Base-by-base conservation (phyloP, 2,113 vertebrate species). In the Phylloscopus trochiloides region DNA sequence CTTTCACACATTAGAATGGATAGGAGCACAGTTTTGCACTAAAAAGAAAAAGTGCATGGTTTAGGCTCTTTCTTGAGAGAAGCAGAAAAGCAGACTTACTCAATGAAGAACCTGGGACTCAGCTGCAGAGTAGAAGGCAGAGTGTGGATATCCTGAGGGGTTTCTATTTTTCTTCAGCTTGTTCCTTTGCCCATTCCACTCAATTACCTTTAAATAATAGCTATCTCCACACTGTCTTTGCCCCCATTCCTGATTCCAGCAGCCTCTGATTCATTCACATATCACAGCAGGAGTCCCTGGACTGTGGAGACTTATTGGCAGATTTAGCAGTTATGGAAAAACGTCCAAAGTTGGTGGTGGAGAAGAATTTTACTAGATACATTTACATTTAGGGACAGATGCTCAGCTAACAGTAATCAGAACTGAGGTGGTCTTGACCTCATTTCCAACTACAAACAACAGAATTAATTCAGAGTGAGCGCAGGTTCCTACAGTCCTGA, bases 131-230 rank as follows among this genome's bases (percentile, higher is more conserved):
- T 34, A 51, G 84, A 88, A 90, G 54, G 65, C 73, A 86, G 79
- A 93, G 54, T 0, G 3, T 51, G 66, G 58, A 43, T 86, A 82
- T 62, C 80, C 95, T 78, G 17, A 85, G 86, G 47, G 70, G 58
- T 43, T 79, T 85, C 83, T 80, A n/a, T 70, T 96, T 92, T 93
- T 42, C 66, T 88, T 66, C 71, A 48, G 75, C 77, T 88, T 90
- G 70, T 88, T 90, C 76, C 59, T 89, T 92, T 76, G 36, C 68
- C 83, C 72, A 92, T 96, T 96, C 76, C 76, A 90, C 80, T 88
- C 93, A 88, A 82, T 96, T 96, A 94, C 77, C 75, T 94, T 81
- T 93, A 86, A 88, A 86, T 95, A 95, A 96, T 43, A 95, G 58
- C 90, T 63, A 75, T 74, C 75, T 93, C 78, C 80, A 54, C 51